Base-by-base conservation (phyloP, 1,140 invertebrate genomes). In the Cydia pomonella region DNA sequence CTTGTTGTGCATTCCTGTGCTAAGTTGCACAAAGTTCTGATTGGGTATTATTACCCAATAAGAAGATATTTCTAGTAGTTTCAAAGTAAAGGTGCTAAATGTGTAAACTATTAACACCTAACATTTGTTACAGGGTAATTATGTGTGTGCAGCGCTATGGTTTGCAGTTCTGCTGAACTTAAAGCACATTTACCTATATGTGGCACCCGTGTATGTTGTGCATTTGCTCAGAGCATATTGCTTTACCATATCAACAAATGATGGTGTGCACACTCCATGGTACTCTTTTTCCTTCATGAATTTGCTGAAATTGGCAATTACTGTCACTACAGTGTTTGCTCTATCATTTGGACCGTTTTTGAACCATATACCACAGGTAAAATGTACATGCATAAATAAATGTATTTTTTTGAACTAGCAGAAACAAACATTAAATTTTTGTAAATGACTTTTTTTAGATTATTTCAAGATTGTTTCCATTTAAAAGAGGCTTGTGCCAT, bases 101-200 rank as follows among this genome's bases (percentile, higher is more conserved):
- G 76, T 78, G n/a, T 75, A 6, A 59, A 10, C 5, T 6, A 10
- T 10, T 23, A 23, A 12, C 7, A 23, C 16, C 7, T 10, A 59
- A n/a, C 7, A 59, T 76, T 87, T 81, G 77, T 95, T 96, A 79
- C 93, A 98, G 95, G 95, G 94, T 66, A 94, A 95, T 72, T 94
- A 94, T 84, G 87, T 98, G 21, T 91, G 93, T 86, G 95, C 96
- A 78, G 97, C 98, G 10, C 95, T 99, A 74, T 97, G 95, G 94
- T 99, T 99, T 95, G 93, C 96, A 7, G 86, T 98, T 0, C 93
- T 99, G 50, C 90, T 99, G 0, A 99, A 99, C 92, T 96, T 99
- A 76, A 99, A 99, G 90, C 99, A 99, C 87, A 99, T 99, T 83
- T 99, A 97, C 92, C 89, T 99, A 16, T 99, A 99, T 87, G 95